Base-by-base conservation (phyloP, 1,140 invertebrate species). In the Trichoplusia ni region DNA sequence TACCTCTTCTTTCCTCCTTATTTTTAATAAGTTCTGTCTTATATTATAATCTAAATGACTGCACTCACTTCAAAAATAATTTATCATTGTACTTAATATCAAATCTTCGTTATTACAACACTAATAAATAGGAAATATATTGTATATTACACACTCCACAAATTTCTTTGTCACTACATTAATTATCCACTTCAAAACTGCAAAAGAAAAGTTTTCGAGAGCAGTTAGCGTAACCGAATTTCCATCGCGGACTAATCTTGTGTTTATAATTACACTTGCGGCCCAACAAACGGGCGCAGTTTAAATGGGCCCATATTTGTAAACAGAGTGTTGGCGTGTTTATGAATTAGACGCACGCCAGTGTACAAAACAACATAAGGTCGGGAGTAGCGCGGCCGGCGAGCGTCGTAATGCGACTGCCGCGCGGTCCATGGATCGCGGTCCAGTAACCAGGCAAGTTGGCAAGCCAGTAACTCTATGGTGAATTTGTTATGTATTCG, bases 231-330 rank as follows among this genome's bases (percentile, higher is more conserved):
- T 16, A 47, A 47, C 11, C 44, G 44, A 31, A 47, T 47, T 47
- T 47, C 44, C 44, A 47, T 47, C 29, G 25, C 44, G 13, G 44
- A 13, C 25, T 47, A 27, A 56, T 38, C 31, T 23, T 16, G n/a
- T 25, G 18, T 56, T 58, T 11, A 44, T 31, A 8, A 42, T 63
- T 63, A 65, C 46, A 54, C 53, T 54, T 27, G 27, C 40, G 11
- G 69, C 64, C 69, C 64, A 46, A 31, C 11, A 8, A 64, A 46
- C 49, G 54, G 69, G 69, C 69, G 33, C 19, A 51, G 37, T 25
- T 49, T 19, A 29, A 54, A 37, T 18, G 49, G 56, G 54, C 11
- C 38, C 63, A 63, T 73, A 65, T 69, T 73, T 69, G 63, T 73
- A 69, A 72, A 72, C 66, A 73, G 27, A 27, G 29, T 11, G 7